These are phyloP conservation scores for Noctua comes DNA, from an alignment of 2,888 invertebrate species.

Conservation along the genomic window DNA sequence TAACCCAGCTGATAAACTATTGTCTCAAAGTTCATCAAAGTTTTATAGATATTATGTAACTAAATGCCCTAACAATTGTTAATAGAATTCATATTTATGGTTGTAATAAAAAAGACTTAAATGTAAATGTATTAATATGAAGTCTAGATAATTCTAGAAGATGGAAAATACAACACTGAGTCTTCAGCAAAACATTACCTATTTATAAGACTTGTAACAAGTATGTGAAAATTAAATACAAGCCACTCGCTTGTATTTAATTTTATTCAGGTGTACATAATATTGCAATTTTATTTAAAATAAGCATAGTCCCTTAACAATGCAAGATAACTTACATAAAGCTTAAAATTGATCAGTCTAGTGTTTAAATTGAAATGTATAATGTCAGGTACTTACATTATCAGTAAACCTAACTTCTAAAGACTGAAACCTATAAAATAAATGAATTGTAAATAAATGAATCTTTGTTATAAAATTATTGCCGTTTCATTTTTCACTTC, in stretches of 20 bases:
- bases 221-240: background rate
- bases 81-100: constrained; percentile 22
- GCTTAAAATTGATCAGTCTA: constrained; percentile 35
- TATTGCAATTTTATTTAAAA: constrained; percentile 17
- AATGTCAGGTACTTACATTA: constrained; percentile 39
- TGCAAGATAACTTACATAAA: constrained; percentile 18
- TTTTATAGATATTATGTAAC: constrained; percentile 80
- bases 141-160: constrained; percentile 7
- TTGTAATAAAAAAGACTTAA: constrained; percentile 17
- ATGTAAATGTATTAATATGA: background rate
- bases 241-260: constrained; percentile 42
- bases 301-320: constrained; percentile 20
- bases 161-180: background rate
- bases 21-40: constrained; percentile 78
- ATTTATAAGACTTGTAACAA: background rate
- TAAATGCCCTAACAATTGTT: constrained; percentile 77
- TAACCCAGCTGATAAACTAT: constrained; percentile 68
- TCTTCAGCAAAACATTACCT: background rate
- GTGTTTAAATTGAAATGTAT: constrained; percentile 19
- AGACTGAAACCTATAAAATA: constrained; percentile 62
- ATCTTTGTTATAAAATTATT: constrained; percentile 8
- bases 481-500: background rate
- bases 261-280: constrained; percentile 59
- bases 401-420: constrained; percentile 54
- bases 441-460: constrained; percentile 62